Evolutionary conservation across 1,140 invertebrate species (phyloP).

Genomic region (Oncopodura yosiiana): DNA sequence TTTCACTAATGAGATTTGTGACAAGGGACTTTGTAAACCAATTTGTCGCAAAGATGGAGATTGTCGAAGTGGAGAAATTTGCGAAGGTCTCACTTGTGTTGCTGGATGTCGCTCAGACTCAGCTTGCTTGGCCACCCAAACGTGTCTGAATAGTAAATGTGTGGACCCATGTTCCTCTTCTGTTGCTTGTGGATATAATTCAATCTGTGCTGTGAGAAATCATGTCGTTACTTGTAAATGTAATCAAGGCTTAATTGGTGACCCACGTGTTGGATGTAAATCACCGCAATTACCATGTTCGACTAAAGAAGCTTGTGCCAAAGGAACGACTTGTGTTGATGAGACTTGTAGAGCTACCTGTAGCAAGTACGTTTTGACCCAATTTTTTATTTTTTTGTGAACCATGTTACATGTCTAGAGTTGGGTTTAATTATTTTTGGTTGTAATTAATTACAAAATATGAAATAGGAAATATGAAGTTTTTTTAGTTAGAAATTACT

Average conservation of each 20-base stretch:
- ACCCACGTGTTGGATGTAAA: slow-evolving; percentile 61
- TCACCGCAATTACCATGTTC: slow-evolving; percentile 54
- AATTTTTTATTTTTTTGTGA: not conserved
- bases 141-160: slow-evolving; percentile 69
- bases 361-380: slow-evolving; percentile 46
- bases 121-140: slow-evolving; percentile 56
- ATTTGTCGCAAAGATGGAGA: slow-evolving; percentile 65
- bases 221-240: slow-evolving; percentile 66
- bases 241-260: slow-evolving; percentile 57
- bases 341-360: slow-evolving; percentile 63
- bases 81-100: slow-evolving; percentile 63
- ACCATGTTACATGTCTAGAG: no score
- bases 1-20: slow-evolving; percentile 74
- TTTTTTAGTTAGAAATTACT: no score
- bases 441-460: no score
- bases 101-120: slow-evolving; percentile 69
- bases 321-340: slow-evolving; percentile 59
- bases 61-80: slow-evolving; percentile 72
- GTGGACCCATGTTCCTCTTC: slow-evolving; percentile 58
- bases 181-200: slow-evolving; percentile 46
- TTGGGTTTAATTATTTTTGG: no score
- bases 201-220: slow-evolving; percentile 55
- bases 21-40: slow-evolving; percentile 53
- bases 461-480: no score
- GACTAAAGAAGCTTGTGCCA: slow-evolving; percentile 52